These are phyloP conservation scores for Stenoptilia bipunctidactyla DNA, from an alignment of 2,888 invertebrate species.

Conservation along the genomic window DNA sequence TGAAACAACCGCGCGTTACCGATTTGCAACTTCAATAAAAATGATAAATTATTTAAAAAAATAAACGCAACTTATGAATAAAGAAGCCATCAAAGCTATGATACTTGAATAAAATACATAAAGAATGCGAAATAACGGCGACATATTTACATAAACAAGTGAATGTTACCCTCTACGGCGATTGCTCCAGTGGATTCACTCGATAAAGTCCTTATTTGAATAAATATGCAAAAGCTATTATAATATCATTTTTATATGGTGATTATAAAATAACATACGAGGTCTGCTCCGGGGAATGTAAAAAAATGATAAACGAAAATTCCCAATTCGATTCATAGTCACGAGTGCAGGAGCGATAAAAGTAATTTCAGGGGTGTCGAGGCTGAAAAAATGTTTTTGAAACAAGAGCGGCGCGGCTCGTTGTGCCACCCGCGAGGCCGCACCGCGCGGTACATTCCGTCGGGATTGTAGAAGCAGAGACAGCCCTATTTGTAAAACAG, in stretches of 20 bases:
- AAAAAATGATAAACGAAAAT: not conserved
- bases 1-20: not conserved
- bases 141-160: slow-evolving; percentile 1
- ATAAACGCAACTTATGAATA: not conserved
- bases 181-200: not conserved
- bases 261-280: not conserved
- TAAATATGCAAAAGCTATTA: not conserved
- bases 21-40: not conserved
- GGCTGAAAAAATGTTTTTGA: too few relatives aligned
- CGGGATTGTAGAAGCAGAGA: not conserved
- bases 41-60: not conserved
- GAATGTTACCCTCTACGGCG: not conserved
- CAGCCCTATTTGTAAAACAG: slow-evolving; percentile 1
- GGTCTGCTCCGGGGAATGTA: not conserved
- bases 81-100: slow-evolving; percentile 1
- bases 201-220: slow-evolving; percentile 1
- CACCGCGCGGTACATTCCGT: too few relatives aligned
- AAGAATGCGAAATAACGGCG: not conserved
- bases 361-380: not conserved
- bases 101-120: not conserved
- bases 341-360: not conserved
- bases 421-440: too few relatives aligned
- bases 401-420: too few relatives aligned
- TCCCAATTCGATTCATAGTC: not conserved
- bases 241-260: slow-evolving; percentile 1